phyloP scores from a whole-genome alignment of 2,113 vertebrate genomes.

The Candoia aspera region DNA sequence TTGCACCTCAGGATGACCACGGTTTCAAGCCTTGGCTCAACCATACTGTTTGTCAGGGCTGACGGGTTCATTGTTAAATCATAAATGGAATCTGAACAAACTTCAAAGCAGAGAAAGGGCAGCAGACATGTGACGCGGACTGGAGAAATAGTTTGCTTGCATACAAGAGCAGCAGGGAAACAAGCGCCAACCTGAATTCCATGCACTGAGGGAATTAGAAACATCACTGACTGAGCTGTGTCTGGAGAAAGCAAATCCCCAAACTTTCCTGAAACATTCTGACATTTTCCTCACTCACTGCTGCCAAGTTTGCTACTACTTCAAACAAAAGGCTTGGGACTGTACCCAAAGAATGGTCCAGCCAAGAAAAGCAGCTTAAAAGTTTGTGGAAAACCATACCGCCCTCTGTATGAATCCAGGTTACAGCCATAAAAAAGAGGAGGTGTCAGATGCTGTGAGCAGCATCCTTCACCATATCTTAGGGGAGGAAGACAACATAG shows the following conservation, averaged over 20 bases:
- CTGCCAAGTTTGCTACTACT: neutral
- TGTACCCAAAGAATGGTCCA: neutral
- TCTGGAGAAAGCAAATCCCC: slow-evolving; percentile 38
- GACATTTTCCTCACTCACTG: slow-evolving; percentile 15
- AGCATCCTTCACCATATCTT: neutral
- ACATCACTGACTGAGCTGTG: slow-evolving; percentile 11
- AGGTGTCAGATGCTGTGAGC: neutral
- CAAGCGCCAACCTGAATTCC: slow-evolving; percentile 58
- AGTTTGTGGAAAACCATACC: neutral
- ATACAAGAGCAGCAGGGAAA: slow-evolving; percentile 27
- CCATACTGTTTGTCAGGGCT: slow-evolving; percentile 26
- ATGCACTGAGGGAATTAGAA: slow-evolving; percentile 28
- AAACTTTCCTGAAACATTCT: slow-evolving; percentile 17
- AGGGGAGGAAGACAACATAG: neutral
- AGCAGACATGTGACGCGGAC: slow-evolving; percentile 39
- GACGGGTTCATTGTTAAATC: slow-evolving; percentile 56
- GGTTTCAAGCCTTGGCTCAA: slow-evolving; percentile 56
- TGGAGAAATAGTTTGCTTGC: slow-evolving; percentile 47
- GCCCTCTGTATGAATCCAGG: neutral
- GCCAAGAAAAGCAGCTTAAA: slow-evolving; percentile 7
- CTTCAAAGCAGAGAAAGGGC: slow-evolving; percentile 11
- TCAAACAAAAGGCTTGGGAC: slow-evolving; percentile 11
- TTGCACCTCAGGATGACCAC: slow-evolving; percentile 63
- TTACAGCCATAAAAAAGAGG: neutral
- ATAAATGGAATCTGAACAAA: slow-evolving; percentile 52